phyloP scores from a whole-genome alignment of 2,888 invertebrate genomes.

The Eurytoma californica region DNA sequence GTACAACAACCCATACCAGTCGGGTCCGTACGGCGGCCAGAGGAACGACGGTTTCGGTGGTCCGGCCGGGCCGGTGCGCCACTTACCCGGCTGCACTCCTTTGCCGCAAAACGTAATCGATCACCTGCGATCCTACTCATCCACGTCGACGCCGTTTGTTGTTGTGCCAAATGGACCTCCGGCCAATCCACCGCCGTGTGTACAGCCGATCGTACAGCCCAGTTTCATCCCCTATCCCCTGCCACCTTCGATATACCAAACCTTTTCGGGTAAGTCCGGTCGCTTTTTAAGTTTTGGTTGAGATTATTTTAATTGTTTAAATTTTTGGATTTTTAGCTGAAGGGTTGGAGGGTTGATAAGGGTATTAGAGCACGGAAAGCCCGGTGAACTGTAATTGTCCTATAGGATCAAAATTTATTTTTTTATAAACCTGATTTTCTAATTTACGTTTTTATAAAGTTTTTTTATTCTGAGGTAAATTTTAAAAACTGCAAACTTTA shows the following conservation, averaged over 20 bases:
- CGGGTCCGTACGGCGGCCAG: neutral
- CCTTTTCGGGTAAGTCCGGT: conserved; percentile 30
- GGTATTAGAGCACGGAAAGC: no score
- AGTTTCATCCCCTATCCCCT: conserved; percentile 64
- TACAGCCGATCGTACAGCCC: conserved; percentile 54
- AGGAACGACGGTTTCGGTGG: neutral
- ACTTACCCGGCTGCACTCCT: neutral
- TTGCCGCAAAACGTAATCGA: conserved; percentile 63
- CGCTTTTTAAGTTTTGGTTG: no score
- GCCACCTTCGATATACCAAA: conserved; percentile 61
- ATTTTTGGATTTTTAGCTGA: no score
- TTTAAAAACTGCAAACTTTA: no score
- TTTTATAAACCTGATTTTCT: neutral
- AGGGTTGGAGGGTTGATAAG: no score
- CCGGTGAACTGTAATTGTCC: no score
- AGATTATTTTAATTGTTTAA: neutral
- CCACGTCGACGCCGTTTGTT: conserved; percentile 64
- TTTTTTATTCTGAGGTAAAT: no score
- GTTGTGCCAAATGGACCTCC: conserved; percentile 63
- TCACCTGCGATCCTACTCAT: conserved; percentile 63
- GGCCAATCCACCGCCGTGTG: neutral
- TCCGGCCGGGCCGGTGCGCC: neutral
- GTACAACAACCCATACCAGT: neutral
- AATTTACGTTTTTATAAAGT: neutral
- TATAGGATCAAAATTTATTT: no score